Percentiles rank a stretch among this genome's conserved stretches.
These are phyloP conservation scores for Heterohyrax brucei DNA, from an alignment of 2,797 vertebrate species.

Conservation along the genomic window DNA sequence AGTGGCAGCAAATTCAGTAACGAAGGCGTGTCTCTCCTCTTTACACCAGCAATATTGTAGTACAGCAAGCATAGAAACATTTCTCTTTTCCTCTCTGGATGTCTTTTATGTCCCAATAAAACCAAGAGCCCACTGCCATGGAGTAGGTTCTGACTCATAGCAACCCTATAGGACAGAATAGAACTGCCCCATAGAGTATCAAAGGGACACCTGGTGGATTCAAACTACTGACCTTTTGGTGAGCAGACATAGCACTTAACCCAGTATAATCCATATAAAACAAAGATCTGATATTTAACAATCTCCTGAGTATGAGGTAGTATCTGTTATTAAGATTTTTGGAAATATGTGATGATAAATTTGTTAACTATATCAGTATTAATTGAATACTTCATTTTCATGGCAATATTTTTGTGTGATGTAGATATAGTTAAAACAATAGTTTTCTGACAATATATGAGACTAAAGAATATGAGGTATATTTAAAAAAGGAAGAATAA, in stretches of 20 bases:
- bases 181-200: too few species aligned
- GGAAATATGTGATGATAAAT: not conserved
- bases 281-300: not conserved
- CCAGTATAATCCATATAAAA: not conserved
- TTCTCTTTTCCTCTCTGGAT: not conserved
- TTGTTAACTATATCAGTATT: not conserved
- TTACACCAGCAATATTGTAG: not conserved
- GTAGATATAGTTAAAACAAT: not conserved
- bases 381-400: conserved; percentile 36
- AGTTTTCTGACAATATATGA: not conserved
- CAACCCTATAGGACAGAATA: too few species aligned
- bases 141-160: too few species aligned
- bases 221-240: too few species aligned
- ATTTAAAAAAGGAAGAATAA: not conserved
- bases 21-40: not conserved
- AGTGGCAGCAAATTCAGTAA: conserved; percentile 50
- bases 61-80: not conserved
- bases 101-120: not conserved
- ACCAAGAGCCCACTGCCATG: too few species aligned
- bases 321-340: not conserved
- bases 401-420: not conserved
- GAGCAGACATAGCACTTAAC: too few species aligned
- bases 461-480: not conserved
- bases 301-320: not conserved
- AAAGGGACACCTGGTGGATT: too few species aligned